A percentile compares a stretch with the other conserved stretches of the same genome.
phyloP scores from a whole-genome alignment of 2,797 vertebrate genomes.

The Poeciliopsis paucimaculata region DNA sequence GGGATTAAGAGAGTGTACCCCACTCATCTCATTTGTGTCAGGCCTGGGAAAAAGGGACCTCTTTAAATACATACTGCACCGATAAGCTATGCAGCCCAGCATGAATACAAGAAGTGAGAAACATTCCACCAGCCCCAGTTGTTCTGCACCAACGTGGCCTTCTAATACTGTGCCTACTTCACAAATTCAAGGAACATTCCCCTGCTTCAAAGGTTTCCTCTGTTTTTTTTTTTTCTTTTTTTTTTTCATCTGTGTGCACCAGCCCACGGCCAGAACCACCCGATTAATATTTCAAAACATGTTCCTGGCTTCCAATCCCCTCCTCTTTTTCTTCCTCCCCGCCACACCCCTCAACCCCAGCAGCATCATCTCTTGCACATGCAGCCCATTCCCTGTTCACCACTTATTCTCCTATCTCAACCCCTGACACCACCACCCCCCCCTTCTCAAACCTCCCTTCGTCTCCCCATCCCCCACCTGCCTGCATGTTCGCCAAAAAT shows the following conservation, averaged over 20 bases:
- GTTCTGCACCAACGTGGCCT: conserved; percentile 76
- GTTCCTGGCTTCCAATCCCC: conserved; percentile 67
- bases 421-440: conserved; percentile 14
- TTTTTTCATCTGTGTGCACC: conserved; percentile 69
- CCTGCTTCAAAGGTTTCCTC: conserved; percentile 80
- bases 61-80: conserved; percentile 68
- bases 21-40: conserved; percentile 76
- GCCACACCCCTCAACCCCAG: conserved; percentile 14
- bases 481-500: conserved; percentile 66
- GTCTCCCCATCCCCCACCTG: conserved; percentile 20
- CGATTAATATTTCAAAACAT: conserved; percentile 83
- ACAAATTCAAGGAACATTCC: conserved; percentile 72
- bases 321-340: conserved; percentile 29
- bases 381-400: conserved; percentile 72
- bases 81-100: conserved; percentile 46
- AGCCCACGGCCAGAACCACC: conserved; percentile 82
- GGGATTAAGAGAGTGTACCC: conserved; percentile 73
- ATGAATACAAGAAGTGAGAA: conserved; percentile 54
- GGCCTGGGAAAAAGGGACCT: conserved; percentile 59
- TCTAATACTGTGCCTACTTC: conserved; percentile 58
- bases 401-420: conserved; percentile 66
- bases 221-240: conserved; percentile 62
- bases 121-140: conserved; percentile 69
- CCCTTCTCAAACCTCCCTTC: conserved; percentile 8
- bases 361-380: conserved; percentile 67